A percentile compares a stretch with the other conserved stretches of the same genome.
phyloP scores from a whole-genome alignment of 2,797 vertebrate genomes.

The Hoplostethus atlanticus region DNA sequence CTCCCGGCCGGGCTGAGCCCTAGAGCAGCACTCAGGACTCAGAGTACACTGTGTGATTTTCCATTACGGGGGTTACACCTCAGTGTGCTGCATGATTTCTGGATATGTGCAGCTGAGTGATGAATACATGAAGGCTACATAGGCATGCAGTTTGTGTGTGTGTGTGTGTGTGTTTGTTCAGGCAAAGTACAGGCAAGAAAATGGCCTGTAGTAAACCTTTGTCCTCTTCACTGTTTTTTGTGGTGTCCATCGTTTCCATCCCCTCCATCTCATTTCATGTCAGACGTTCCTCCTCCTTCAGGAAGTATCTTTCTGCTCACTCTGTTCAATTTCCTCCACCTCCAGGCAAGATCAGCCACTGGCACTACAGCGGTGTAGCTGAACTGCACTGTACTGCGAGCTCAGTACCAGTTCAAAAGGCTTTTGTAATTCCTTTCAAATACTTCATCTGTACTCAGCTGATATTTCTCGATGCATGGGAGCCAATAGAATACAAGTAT shows the following conservation, averaged over 20 bases:
- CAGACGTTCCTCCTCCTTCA: conserved; percentile 11
- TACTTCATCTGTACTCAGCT: conserved; percentile 7
- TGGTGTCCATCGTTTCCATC: not conserved
- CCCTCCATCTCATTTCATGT: conserved; percentile 17
- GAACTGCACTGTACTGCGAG: conserved; percentile 15
- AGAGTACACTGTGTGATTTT: conserved; percentile 57
- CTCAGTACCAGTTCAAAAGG: conserved; percentile 9
- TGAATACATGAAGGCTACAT: conserved; percentile 14
- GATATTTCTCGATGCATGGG: not conserved
- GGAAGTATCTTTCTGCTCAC: conserved; percentile 13
- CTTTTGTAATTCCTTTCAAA: conserved; percentile 29
- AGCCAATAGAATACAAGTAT: conserved; percentile 3
- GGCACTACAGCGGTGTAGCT: conserved; percentile 19
- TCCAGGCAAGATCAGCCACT: conserved; percentile 31
- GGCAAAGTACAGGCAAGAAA: conserved; percentile 26
- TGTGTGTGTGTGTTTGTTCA: not conserved
- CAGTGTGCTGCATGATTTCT: conserved; percentile 31
- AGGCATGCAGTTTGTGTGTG: not conserved
- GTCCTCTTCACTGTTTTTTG: not conserved
- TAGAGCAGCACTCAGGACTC: conserved; percentile 4
- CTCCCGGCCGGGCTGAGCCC: conserved; percentile 17
- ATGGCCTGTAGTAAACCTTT: not conserved
- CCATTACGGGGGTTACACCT: conserved; percentile 51
- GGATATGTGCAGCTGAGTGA: conserved; percentile 25
- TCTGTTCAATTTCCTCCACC: conserved; percentile 48